Base-by-base conservation (phyloP, 30 jellyfish, hydroid and myxozoan genomes). In the Hydractinia symbiolongicarpus region DNA sequence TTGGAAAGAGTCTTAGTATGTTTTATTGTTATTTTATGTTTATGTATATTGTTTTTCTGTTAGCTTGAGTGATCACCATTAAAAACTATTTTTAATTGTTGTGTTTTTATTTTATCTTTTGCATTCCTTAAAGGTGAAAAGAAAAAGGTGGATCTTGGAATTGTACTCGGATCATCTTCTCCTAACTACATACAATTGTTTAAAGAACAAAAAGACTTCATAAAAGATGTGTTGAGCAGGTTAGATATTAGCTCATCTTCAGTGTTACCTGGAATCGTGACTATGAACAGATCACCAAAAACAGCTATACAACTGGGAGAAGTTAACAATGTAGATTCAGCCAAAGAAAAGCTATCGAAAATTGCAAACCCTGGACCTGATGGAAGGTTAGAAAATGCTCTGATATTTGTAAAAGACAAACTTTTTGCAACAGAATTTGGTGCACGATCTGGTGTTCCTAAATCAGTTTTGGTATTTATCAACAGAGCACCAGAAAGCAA, bases 111-210 rank as follows among this genome's bases (percentile, higher is more conserved):
- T 93, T 91, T 19, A 54, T 72, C 5, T 90, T 95, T 68, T 30
- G 44, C 44, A 30, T 10, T 53, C 70, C 50, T 51, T 30, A 30
- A 61, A 89, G 96, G 87, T 20, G 16, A 75, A 8, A 82, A 88
- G 17, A 66, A 62, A 62, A 84, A 90, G 19, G 76, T 89, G 10
- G 96, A 89, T 66, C 88, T 89, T 53, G 96, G 91, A 7, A 76
- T 89, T 54, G 81, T 89, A 19, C 53, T 89, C 56, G 96, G 94
- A 5, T 90, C 96, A 21, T 16, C 91, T 4, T 87, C 90, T 4
- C 68, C 55, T 7, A 61, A 81, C 67, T 30, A 56, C 4, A 84
- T 68, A 1, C 79, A 21, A 53, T 40, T 82, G 53, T 84, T 84
- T 66, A 49, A n/a, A n/a, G 79, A 82, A 11, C 97, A 89, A 61